These are phyloP conservation scores for Danaus melanippus DNA, from an alignment of 1,140 invertebrate genomes.

Conservation along the genomic window DNA sequence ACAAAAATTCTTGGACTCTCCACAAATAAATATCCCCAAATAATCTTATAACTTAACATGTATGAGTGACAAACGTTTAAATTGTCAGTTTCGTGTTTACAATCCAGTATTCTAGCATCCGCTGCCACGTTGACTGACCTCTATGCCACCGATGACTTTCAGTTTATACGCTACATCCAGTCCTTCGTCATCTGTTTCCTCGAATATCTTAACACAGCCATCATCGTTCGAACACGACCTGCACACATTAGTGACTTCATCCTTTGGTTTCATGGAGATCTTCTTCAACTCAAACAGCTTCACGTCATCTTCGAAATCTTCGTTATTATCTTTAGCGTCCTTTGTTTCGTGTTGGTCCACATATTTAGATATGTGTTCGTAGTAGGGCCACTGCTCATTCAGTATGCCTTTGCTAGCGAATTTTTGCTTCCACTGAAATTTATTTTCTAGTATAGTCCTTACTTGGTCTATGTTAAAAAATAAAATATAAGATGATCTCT, in stretches of 20 bases:
- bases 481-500: too few relatives aligned
- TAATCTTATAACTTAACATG: too few relatives aligned
- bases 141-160: constrained; percentile 39
- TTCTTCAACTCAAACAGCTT: constrained; percentile 55
- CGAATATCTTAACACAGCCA: constrained; percentile 41
- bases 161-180: constrained; percentile 46
- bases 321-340: constrained; percentile 25
- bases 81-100: too few relatives aligned
- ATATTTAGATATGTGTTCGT: constrained; percentile 46
- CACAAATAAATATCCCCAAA: too few relatives aligned
- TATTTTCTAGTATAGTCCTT: too few relatives aligned
- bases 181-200: constrained; percentile 37
- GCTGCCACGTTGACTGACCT: constrained; percentile 26
- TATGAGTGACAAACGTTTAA: too few relatives aligned
- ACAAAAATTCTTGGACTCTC: too few relatives aligned
- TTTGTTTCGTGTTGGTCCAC: constrained; percentile 15
- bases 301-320: constrained; percentile 53
- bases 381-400: constrained; percentile 61
- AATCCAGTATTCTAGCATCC: too few relatives aligned
- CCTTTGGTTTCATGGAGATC: constrained; percentile 36
- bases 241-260: constrained; percentile 33
- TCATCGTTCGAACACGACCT: constrained; percentile 40
- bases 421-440: constrained; percentile 54
- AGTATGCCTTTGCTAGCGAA: constrained; percentile 55
- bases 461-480: too few relatives aligned